phyloP scores from a whole-genome alignment of 1,140 invertebrate species.

The Atopsyche davidsoni region DNA sequence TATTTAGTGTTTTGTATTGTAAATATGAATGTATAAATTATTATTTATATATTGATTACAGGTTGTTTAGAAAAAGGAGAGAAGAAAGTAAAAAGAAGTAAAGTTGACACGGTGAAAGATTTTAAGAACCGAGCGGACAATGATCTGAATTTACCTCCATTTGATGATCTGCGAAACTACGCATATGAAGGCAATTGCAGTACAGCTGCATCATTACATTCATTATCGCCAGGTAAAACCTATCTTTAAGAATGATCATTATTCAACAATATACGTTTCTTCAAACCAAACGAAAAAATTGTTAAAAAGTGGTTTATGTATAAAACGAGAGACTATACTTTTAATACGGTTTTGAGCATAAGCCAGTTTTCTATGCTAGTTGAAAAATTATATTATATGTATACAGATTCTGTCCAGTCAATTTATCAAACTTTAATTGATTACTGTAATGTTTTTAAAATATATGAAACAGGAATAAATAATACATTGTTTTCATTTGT shows the following conservation, averaged over 20 bases:
- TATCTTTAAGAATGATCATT: background rate
- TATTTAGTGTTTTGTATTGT: no score
- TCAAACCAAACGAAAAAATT: background rate
- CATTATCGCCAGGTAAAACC: slow-evolving; percentile 17
- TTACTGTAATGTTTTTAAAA: no score
- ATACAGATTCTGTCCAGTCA: no score
- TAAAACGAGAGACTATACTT: background rate
- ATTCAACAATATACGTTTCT: background rate
- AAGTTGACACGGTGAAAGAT: slow-evolving; percentile 92
- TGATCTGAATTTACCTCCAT: slow-evolving; percentile 91
- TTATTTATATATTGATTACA: slow-evolving; percentile 45
- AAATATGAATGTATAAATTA: no score
- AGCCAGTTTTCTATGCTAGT: no score
- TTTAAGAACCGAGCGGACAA: slow-evolving; percentile 90
- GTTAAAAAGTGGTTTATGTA: background rate
- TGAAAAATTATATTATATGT: no score
- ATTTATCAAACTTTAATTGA: no score
- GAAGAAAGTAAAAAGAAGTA: slow-evolving; percentile 79
- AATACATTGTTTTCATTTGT: no score
- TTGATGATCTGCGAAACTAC: slow-evolving; percentile 94
- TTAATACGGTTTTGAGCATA: background rate
- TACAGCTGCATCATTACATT: slow-evolving; percentile 88
- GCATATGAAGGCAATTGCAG: slow-evolving; percentile 96
- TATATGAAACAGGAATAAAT: no score
- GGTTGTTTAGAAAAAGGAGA: slow-evolving; percentile 44